Base-by-base conservation (phyloP, 2,797 vertebrate species). In the Eurystomus glaucurus region DNA sequence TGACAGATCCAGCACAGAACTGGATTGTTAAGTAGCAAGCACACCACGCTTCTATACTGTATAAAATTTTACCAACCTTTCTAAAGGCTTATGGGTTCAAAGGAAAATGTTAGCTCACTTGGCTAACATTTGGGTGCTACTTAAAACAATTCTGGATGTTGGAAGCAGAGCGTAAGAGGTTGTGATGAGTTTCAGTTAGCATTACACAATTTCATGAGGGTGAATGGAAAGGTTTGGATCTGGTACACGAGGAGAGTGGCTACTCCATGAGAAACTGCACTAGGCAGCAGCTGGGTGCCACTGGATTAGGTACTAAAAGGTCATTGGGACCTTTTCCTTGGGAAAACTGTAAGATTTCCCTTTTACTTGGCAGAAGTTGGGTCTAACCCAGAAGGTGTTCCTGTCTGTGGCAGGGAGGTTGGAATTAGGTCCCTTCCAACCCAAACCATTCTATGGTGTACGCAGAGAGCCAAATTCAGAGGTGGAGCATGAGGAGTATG, bases 1-100 rank as follows among this genome's bases (percentile, higher is more conserved):
- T 98, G 98, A 98, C 98, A 98, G 98, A 98, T 98, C 91, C 76
- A 98, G 96, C 95, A 97, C 98, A 98, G 98, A 96, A 96, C 96
- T 45, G 93, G 82, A 95, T 98, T 96, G 96, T 98, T 98, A 98
- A 98, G 95, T 88, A 91, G 90, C 89, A 94, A 91, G 90, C 95
- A 96, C 95, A 85, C 93, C 69, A 81, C 2, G 31, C 87, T 97
- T 97, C 96, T 61, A 81, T 96, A 89, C 89, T 96, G 91, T 93
- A 80, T 95, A 97, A 98, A 97, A 97, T 85, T 90, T 95, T 95
- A 97, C 95, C 92, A 95, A 96, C 76, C 58, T 95, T 98, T 95
- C 91, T 97, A 97, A 97, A 95, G 3, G 61, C 96, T 96, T 37
- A 12, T 43, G 83, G 89, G 87, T 97, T 98, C 81, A 97, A 97